Base-by-base conservation (phyloP, 2,888 invertebrate genomes). In the Elegia similella region DNA sequence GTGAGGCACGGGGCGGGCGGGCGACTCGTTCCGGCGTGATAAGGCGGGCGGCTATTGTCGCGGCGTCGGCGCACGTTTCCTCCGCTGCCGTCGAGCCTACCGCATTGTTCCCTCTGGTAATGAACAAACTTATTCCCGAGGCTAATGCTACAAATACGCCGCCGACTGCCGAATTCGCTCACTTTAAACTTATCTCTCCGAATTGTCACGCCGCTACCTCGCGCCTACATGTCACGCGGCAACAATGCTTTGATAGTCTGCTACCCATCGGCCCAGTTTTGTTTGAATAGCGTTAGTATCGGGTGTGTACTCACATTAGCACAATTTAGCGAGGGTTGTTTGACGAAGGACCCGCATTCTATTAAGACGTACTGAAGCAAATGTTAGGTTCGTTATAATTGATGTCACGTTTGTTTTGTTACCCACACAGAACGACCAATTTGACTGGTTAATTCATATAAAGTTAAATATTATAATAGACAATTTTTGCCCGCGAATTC, bases 61-160 rank as follows among this genome's bases (percentile, higher is more conserved):
- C 84, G 81, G 88, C 91, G 88, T 89, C 86, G 87, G 88, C 90
- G 88, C 90, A 90, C 88, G 89, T 90, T 91, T 90, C 90, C 90
- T 89, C 82, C 78, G 75, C 81, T 80, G 84, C 84, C 86, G 88
- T 75, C 87, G 86, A 84, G 90, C 88, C 90, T 84, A 83, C 84
- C 70, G 82, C 78, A 78, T 90, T 89, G 91, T 89, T 90, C 84
- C 70, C 81, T 68, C 68, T 70, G 75, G 85, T 91, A 91, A 91
- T 91, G 91, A 91, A 91, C 88, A 84, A 91, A 91, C 89, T 91
- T 91, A 87, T 86, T 88, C 86, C 81, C 77, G 76, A 77, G 74
- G 82, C 88, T 89, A 88, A 90, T 84, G 71, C 85, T 76, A 80
- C 80, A 80, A 84, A 76, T 79, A 77, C 79, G 73, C 67, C 64